Evolutionary conservation across 2,888 invertebrate species (phyloP).

Genomic region (Lottia gigantea): DNA sequence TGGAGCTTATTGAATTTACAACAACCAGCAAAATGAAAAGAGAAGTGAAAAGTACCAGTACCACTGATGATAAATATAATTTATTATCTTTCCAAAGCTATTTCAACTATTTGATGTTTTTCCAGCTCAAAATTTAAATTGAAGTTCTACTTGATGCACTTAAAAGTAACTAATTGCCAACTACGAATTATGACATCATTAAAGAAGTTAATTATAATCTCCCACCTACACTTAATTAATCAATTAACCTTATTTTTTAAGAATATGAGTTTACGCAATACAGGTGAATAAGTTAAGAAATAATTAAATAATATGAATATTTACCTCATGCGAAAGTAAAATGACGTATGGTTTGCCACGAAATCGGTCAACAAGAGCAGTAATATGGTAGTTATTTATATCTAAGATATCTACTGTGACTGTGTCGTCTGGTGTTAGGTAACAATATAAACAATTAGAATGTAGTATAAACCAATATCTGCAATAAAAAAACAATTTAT

Average conservation of each 20-base stretch:
- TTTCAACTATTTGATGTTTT: too few relatives aligned
- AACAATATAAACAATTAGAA: constrained; percentile 48
- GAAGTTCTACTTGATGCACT: too few relatives aligned
- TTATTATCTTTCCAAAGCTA: too few relatives aligned
- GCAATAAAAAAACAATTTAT: constrained; percentile 10
- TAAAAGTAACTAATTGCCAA: too few relatives aligned
- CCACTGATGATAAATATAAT: too few relatives aligned
- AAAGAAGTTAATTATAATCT: too few relatives aligned
- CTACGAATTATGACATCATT: too few relatives aligned
- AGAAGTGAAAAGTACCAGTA: too few relatives aligned
- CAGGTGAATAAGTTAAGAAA: background rate
- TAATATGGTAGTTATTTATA: constrained; percentile 44
- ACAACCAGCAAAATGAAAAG: too few relatives aligned
- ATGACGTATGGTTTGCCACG: constrained; percentile 50
- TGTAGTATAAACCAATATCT: constrained; percentile 54
- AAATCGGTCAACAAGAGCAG: constrained; percentile 45
- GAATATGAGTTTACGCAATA: background rate
- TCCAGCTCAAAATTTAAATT: too few relatives aligned
- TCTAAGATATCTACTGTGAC: constrained; percentile 50
- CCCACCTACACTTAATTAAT: too few relatives aligned
- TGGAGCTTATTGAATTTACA: too few relatives aligned
- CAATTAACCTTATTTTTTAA: background rate
- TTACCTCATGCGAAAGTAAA: constrained; percentile 48
- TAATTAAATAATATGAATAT: constrained; percentile 12
- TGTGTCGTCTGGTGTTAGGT: constrained; percentile 47